These are phyloP conservation scores for Rhombomys opimus DNA, from an alignment of 2,113 vertebrate genomes.

Conservation along the genomic window DNA sequence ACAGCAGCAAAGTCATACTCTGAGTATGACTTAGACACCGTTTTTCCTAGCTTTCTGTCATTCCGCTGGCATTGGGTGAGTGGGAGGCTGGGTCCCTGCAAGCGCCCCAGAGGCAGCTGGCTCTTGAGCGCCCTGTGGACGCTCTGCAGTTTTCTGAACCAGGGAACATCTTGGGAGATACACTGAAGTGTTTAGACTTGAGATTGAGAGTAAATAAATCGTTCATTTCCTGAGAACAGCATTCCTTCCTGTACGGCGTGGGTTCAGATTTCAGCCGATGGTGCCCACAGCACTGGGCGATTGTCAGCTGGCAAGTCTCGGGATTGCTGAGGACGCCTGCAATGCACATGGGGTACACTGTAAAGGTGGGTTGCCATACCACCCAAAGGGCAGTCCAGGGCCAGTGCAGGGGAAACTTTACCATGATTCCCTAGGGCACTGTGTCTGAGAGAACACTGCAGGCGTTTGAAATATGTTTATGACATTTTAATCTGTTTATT, in stretches of 20 bases:
- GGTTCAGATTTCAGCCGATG: not conserved
- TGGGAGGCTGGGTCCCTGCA: not conserved
- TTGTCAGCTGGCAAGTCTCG: not conserved
- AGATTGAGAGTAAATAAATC: slow-evolving; percentile 35
- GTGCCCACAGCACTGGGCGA: not conserved
- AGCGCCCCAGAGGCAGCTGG: not conserved
- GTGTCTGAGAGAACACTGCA: not conserved
- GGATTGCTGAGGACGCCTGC: not conserved
- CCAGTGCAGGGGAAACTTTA: not conserved
- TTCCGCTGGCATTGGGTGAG: not conserved
- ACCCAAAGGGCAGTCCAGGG: not conserved
- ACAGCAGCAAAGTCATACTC: not conserved
- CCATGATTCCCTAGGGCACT: not conserved
- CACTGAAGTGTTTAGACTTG: not conserved
- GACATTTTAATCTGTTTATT: not conserved
- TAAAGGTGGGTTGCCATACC: not conserved
- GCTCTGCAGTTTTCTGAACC: slow-evolving; percentile 10
- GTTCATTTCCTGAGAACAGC: slow-evolving; percentile 34
- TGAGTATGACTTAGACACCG: not conserved
- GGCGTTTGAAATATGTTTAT: not conserved
- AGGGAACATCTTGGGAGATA: slow-evolving; percentile 38
- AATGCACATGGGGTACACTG: not conserved
- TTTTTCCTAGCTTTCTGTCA: not conserved
- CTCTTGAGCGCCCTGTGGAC: not conserved
- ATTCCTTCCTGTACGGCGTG: not conserved